phyloP scores from a whole-genome alignment of 1,140 invertebrate genomes.

The Calephelis nemesis region DNA sequence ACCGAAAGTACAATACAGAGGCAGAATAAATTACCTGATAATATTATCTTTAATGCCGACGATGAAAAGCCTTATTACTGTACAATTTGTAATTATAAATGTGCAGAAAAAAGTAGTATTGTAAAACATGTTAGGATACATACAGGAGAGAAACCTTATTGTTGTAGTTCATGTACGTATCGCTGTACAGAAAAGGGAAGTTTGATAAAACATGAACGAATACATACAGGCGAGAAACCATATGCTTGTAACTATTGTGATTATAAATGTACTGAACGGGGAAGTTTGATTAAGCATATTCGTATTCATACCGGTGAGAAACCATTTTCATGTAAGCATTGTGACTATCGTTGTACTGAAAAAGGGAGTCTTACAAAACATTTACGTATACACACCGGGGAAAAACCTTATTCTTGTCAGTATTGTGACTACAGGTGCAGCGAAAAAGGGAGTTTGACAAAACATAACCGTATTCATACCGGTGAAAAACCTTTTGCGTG shows the following conservation, averaged over 20 bases:
- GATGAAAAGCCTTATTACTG: conserved; percentile 10
- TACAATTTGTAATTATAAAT: neutral
- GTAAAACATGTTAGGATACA: conserved; percentile 5
- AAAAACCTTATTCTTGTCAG: neutral
- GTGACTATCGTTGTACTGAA: conserved; percentile 10
- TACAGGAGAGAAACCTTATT: neutral
- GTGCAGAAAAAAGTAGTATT: conserved; percentile 14
- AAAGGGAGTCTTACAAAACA: conserved; percentile 8
- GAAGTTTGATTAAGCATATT: conserved; percentile 2
- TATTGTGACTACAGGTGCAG: conserved; percentile 9
- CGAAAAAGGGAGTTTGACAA: conserved; percentile 7
- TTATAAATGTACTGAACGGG: conserved; percentile 2
- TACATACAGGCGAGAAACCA: neutral
- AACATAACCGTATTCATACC: neutral
- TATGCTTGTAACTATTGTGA: conserved; percentile 8
- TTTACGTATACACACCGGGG: neutral
- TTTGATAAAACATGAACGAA: conserved; percentile 1
- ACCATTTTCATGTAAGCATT: conserved; percentile 1
- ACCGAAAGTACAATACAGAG: neutral
- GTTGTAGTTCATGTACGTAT: neutral
- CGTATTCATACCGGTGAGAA: conserved; percentile 4
- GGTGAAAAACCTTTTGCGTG: neutral
- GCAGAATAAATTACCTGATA: neutral
- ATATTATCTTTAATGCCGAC: neutral
- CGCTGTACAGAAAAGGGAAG: neutral